phyloP scores from a whole-genome alignment of 2,113 vertebrate species.

The Sinocyclocheilus rhinocerous region DNA sequence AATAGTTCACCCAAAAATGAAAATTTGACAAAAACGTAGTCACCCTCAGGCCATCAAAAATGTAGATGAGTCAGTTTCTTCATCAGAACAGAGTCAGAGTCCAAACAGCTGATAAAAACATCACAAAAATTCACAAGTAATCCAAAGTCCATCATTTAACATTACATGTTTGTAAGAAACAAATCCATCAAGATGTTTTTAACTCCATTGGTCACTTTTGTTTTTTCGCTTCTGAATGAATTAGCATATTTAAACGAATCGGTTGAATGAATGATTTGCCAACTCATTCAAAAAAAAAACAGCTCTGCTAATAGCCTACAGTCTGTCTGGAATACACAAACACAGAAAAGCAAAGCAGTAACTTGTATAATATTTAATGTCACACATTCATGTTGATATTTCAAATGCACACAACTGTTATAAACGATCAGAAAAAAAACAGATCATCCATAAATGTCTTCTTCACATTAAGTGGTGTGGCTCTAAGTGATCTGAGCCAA shows the following conservation, averaged over 20 bases:
- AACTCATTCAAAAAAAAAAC: not conserved
- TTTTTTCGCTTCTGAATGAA: not conserved
- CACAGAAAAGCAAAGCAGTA: too few species aligned
- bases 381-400: too few species aligned
- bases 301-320: too few species aligned
- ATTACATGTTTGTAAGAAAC: not conserved
- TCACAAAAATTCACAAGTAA: not conserved
- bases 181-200: not conserved
- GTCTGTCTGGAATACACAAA: too few species aligned
- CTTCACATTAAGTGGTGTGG: too few species aligned
- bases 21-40: not conserved
- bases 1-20: too few species aligned
- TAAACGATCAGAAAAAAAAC: too few species aligned
- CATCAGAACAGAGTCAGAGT: not conserved
- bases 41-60: not conserved
- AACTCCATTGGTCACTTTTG: not conserved
- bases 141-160: not conserved
- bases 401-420: too few species aligned
- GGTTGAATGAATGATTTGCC: not conserved
- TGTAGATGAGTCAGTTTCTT: not conserved
- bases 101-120: not conserved
- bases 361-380: too few species aligned
- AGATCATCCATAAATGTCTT: too few species aligned
- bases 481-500: not conserved
- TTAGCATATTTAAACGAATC: not conserved